Percentiles rank a stretch among this genome's conserved stretches.
Conservation (phyloP, 23 tunicate genomes). For the Diplosoma virens region DNA sequence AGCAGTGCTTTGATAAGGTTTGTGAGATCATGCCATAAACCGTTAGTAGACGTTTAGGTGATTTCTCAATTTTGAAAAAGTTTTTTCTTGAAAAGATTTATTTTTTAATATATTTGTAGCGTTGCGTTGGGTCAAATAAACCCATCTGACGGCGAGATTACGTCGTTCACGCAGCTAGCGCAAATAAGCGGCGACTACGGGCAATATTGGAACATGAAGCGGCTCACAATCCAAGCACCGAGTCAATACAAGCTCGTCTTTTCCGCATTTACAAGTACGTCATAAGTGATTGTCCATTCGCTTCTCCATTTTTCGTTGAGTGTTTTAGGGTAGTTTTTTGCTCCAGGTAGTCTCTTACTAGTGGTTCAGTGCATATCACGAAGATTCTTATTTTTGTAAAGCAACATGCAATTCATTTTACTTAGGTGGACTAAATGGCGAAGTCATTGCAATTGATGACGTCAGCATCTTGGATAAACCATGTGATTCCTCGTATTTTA, state of each 20-base stretch:
- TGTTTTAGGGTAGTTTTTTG: no score
- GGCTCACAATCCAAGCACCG: conserved; percentile 57
- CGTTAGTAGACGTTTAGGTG: no score
- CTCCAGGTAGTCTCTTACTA: no score
- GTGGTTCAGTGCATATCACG: no score
- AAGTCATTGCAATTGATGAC: conserved; percentile 86
- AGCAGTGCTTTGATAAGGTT: conserved; percentile 56
- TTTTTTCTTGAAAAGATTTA: neutral
- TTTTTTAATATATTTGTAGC: conserved; percentile 17
- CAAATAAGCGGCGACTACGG: conserved; percentile 54
- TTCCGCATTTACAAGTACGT: no score
- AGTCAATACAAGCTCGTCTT: conserved; percentile 51
- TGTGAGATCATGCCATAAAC: no score
- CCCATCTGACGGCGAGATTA: conserved; percentile 43
- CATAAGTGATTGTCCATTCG: no score
- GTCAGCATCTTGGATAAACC: conserved; percentile 77
- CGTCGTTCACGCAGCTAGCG: neutral
- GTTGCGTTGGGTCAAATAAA: conserved; percentile 60
- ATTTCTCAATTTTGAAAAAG: no score
- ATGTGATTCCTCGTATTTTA: conserved; percentile 72
- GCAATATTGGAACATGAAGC: conserved; percentile 46
- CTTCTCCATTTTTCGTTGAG: no score
- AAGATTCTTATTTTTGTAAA: no score
- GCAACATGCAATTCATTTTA: neutral
- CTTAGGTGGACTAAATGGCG: conserved; percentile 43